Conservation (phyloP, 2,797 vertebrate genomes). For the Cheirogaleus major region DNA sequence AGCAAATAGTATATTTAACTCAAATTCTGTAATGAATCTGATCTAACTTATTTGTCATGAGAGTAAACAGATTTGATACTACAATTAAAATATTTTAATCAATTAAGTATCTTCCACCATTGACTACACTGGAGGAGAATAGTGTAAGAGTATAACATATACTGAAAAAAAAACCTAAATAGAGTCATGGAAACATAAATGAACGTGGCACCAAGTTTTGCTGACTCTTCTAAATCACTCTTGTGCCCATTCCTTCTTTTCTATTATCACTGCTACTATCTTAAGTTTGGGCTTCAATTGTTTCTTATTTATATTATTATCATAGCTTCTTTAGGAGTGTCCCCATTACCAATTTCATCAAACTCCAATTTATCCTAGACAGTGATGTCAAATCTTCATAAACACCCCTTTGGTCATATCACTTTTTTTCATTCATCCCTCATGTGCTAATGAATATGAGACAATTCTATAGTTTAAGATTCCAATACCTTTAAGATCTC, state of each 20-base stretch:
- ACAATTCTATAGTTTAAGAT: not conserved
- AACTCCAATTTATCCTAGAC: not conserved
- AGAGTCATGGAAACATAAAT: not conserved
- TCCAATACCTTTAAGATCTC: not conserved
- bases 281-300: not conserved
- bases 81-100: not conserved
- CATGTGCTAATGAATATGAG: not conserved
- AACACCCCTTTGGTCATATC: not conserved
- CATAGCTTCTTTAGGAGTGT: not conserved
- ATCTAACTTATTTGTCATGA: not conserved
- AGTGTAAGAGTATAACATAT: not conserved
- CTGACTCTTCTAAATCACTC: not conserved
- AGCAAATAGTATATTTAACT: not conserved
- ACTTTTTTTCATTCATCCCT: not conserved
- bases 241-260: not conserved
- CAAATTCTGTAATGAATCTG: conserved; percentile 29
- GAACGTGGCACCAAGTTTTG: not conserved
- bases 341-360: not conserved
- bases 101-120: not conserved
- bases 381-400: not conserved
- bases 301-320: not conserved
- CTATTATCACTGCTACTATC: not conserved
- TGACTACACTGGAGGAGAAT: not conserved
- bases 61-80: not conserved
- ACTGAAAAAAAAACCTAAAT: not conserved